Conservation (phyloP, 2,888 invertebrate species). For the Epirrita christyi region DNA sequence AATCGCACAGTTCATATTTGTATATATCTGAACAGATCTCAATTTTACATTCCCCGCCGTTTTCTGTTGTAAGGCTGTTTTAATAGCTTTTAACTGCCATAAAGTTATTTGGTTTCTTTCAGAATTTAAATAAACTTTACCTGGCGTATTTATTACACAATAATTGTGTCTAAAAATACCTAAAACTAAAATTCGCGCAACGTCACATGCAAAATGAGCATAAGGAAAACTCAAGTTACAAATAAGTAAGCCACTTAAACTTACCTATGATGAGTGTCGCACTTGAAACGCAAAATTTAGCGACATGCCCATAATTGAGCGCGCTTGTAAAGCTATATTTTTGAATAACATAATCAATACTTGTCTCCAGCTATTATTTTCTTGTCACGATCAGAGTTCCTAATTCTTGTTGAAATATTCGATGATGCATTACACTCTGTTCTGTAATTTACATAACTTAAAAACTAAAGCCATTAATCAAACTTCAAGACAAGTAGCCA, state of each 20-base stretch:
- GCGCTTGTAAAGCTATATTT: slow-evolving; percentile 1
- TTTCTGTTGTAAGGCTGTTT: slow-evolving; percentile 25
- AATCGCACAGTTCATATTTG: slow-evolving; percentile 38
- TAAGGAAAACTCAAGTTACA: slow-evolving; percentile 25
- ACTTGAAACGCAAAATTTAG: slow-evolving; percentile 2
- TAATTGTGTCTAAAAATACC: slow-evolving; percentile 12
- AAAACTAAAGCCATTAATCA: slow-evolving; percentile 33
- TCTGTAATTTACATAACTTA: slow-evolving; percentile 37
- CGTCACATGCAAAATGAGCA: slow-evolving; percentile 14
- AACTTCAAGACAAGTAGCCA: slow-evolving; percentile 35
- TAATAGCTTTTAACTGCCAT: slow-evolving; percentile 14
- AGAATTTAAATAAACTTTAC: slow-evolving; percentile 24
- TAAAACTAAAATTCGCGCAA: slow-evolving; percentile 9
- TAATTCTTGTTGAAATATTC: slow-evolving; percentile 37
- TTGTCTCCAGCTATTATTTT: slow-evolving; percentile 25
- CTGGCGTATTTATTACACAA: slow-evolving; percentile 15
- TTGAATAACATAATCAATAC: slow-evolving; percentile 16
- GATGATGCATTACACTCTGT: slow-evolving; percentile 35
- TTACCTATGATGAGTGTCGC: slow-evolving; percentile 4
- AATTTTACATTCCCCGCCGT: slow-evolving; percentile 4
- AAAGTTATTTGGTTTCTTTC: slow-evolving; percentile 7
- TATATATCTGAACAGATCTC: slow-evolving; percentile 24
- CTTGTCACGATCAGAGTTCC: slow-evolving; percentile 22
- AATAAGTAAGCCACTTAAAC: slow-evolving; percentile 9
- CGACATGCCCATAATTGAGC: not conserved